Evolutionary conservation across 2,113 vertebrate genomes (phyloP), one percentile per base, ranked within the genome.

Genomic region (Terrapene triunguis): DNA sequence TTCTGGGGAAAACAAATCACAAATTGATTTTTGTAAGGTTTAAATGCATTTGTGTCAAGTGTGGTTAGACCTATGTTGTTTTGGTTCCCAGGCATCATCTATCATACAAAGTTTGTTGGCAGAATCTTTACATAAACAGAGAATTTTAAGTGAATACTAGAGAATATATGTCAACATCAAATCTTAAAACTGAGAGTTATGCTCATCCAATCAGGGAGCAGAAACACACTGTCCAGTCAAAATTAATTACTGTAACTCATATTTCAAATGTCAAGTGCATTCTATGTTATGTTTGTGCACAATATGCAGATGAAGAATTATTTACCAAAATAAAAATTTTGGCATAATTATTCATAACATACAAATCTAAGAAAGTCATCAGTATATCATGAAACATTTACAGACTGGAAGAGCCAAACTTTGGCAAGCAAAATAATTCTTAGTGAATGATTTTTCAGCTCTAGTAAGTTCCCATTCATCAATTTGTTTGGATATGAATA

Each of bases 271-370:
- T 89, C 55, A 89, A 25, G 4, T 55, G 10, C 69, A 72, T 93
- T 80, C 76, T 4, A 29, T 12, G 42, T 6, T 80, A 91, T 51
- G 16, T 79, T 80, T 74, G 9, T 80, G 6, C 72, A 57, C 4
- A 92, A 86, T 55, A 4, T 72, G 32, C 16, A 82, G 69, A 80
- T n/a, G 47, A 92, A 96, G 89, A 94, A 62, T 21, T 25, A 83
- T 84, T n/a, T 72, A 32, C 17, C n/a, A 12, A 88, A 50, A n/a
- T 1, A 5, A 24, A 8, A 80, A 10, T 82, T 51, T 89, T 90
- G 59, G 65, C 93, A 1, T 51, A 72, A 69, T 82, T 82, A 69
- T 11, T 48, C 79, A 2, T 55, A 88, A 44, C 1, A 72, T 22
- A 72, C 19, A 86, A 88, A 89, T 72, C 24, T 44, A 86, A 80